Evolutionary conservation across 2,113 vertebrate genomes (phyloP), one percentile per base, ranked within the genome.

Genomic region (Chamaea fasciata): DNA sequence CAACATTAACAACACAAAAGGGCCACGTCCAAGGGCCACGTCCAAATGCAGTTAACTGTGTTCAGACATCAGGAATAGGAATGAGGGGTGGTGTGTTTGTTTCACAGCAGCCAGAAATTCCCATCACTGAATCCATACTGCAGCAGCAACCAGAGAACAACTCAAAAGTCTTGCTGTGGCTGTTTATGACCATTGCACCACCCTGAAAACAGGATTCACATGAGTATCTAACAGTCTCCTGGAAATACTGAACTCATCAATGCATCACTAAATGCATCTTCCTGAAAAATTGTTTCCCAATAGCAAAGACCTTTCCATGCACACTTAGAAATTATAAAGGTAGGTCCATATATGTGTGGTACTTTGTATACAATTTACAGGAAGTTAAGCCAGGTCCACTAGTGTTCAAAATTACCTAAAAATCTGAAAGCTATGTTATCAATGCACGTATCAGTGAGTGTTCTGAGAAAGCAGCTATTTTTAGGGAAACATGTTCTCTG

Each of bases 341-440:
- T 20, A 44, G 23, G 15, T 68, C 15, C 0, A 0, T 4, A 60
- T 4, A 8, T 0, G 2, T 6, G 1, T 65, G 4, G 5, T 17
- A 15, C 41, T 88, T 64, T 31, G 9, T 41, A 49, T 6, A 46
- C 6, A 20, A n/a, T 44, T 68, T 52, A 82, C 23, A 26, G 3
- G 3, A 42, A 41, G 10, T 37, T 44, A 90, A 49, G 37, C 10
- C 15, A n/a, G 9, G 37, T 30, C 31, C 27, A 82, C 6, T 2
- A 63, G 21, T 47, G 41, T 16, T 67, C 46, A 67, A 71, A 53
- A 69, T 5, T 11, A 42, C 15, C 20, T 10, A 4, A 39, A 80
- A 70, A n/a, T 5, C 8, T 47, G 20, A 82, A 71, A 71, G 21
- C 10, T 20, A 26, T 39, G 2, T 68, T 64, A 70, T 4, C n/a